A percentile compares a stretch with the other conserved stretches of the same genome.
phyloP scores from a whole-genome alignment of 1,140 invertebrate genomes.

The Cyphomyrmex costatus region DNA sequence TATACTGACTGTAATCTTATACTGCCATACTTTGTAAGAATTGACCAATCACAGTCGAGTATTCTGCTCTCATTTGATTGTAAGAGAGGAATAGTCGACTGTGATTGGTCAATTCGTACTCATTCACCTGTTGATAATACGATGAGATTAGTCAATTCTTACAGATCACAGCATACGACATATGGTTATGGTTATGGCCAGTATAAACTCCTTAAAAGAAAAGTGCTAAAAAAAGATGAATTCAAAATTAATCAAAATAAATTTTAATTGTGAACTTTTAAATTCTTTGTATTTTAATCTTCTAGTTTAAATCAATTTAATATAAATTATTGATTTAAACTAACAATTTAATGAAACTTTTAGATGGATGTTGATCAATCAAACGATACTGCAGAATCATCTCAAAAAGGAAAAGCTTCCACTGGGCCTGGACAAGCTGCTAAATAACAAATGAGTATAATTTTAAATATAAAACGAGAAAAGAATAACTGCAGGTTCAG shows the following conservation, averaged over 20 bases:
- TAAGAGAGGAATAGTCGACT: too few relatives aligned
- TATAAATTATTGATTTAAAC: slow-evolving; percentile 23
- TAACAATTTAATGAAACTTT: slow-evolving; percentile 58
- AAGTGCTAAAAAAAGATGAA: background rate
- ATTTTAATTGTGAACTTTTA: background rate
- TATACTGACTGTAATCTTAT: too few relatives aligned
- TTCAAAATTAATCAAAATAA: background rate
- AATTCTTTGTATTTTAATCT: slow-evolving; percentile 14
- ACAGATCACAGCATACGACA: too few relatives aligned
- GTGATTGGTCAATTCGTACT: too few relatives aligned
- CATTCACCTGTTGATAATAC: too few relatives aligned
- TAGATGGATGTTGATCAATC: slow-evolving; percentile 85
- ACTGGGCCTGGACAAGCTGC: slow-evolving; percentile 79
- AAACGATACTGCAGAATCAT: slow-evolving; percentile 82
- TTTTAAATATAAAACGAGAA: slow-evolving; percentile 76
- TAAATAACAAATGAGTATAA: slow-evolving; percentile 84
- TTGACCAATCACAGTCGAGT: too few relatives aligned
- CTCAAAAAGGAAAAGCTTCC: slow-evolving; percentile 83
- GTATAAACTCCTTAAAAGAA: background rate
- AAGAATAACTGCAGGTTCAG: slow-evolving; percentile 68
- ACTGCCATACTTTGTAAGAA: too few relatives aligned
- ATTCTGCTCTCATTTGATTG: too few relatives aligned
- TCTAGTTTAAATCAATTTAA: slow-evolving; percentile 29
- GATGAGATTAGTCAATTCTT: too few relatives aligned
- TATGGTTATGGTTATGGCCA: too few relatives aligned